These are phyloP conservation scores for Drosophila tripunctata DNA, from an alignment of 2,888 invertebrate genomes.

Conservation along the genomic window DNA sequence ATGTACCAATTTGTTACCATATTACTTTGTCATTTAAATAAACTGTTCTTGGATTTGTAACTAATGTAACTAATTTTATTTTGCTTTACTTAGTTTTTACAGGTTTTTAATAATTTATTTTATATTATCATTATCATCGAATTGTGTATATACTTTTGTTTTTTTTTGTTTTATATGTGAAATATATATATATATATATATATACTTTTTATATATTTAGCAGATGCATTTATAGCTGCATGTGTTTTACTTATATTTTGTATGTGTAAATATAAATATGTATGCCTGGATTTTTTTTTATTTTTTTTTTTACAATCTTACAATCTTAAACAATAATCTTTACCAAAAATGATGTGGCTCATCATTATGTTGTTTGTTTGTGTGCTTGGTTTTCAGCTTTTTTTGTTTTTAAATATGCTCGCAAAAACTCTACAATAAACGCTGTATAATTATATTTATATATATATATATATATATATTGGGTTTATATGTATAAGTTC, in stretches of 20 bases:
- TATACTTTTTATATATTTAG: constrained; percentile 58
- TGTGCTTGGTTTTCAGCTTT: constrained; percentile 66
- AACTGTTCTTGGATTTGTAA: constrained; percentile 69
- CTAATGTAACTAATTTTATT: constrained; percentile 80
- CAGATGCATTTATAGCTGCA: constrained; percentile 71
- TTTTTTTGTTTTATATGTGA: constrained; percentile 30
- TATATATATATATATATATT: constrained; percentile 40
- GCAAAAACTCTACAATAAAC: constrained; percentile 77
- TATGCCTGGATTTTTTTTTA: constrained; percentile 72
- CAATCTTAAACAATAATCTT: constrained; percentile 56
- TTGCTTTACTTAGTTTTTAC: constrained; percentile 79
- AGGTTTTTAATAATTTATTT: constrained; percentile 71
- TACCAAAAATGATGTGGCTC: constrained; percentile 62
- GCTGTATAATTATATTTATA: constrained; percentile 48
- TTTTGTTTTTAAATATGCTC: constrained; percentile 65
- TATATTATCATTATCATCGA: constrained; percentile 70
- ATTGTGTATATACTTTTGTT: constrained; percentile 61
- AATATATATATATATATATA: constrained; percentile 56
- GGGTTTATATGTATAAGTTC: constrained; percentile 51
- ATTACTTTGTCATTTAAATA: too few relatives aligned
- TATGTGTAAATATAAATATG: constrained; percentile 78
- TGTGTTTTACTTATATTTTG: constrained; percentile 31
- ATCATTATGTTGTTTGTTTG: constrained; percentile 42
- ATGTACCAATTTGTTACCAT: too few relatives aligned
- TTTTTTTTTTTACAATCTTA: constrained; percentile 75